phyloP scores from a whole-genome alignment of 2,888 invertebrate genomes.

The Cheilosia vulpina region DNA sequence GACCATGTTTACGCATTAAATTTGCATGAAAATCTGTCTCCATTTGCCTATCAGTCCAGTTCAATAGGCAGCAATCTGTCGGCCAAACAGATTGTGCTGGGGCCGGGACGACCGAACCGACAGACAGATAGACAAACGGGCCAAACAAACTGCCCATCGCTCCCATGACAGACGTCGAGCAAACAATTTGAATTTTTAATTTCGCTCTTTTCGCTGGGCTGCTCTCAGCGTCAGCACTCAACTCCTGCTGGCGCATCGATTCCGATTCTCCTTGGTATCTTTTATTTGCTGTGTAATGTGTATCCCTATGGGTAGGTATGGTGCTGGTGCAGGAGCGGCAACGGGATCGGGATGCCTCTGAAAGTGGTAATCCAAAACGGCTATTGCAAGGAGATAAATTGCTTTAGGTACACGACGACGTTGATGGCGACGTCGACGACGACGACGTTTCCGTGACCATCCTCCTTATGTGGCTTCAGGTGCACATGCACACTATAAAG shows the following conservation, averaged over 20 bases:
- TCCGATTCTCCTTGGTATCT: slow-evolving; percentile 7
- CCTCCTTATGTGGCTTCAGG: slow-evolving; percentile 70
- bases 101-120: background rate
- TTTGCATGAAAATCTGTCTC: slow-evolving; percentile 84
- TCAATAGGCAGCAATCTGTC: slow-evolving; percentile 75
- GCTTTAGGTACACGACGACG: slow-evolving; percentile 26
- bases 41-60: slow-evolving; percentile 80
- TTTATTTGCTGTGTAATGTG: slow-evolving; percentile 37
- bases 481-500: slow-evolving; percentile 31
- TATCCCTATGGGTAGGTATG: slow-evolving; percentile 47
- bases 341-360: slow-evolving; percentile 21
- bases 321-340: background rate
- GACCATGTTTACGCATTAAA: slow-evolving; percentile 83
- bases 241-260: background rate
- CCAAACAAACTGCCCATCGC: slow-evolving; percentile 58
- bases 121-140: slow-evolving; percentile 44
- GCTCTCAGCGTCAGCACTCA: background rate
- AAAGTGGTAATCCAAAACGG: slow-evolving; percentile 61
- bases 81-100: slow-evolving; percentile 66
- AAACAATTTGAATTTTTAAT: slow-evolving; percentile 76
- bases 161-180: slow-evolving; percentile 71
- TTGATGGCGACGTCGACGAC: background rate
- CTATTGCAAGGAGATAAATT: slow-evolving; percentile 60
- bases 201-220: slow-evolving; percentile 58
- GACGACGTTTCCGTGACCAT: slow-evolving; percentile 5